Evolutionary conservation across 2,797 vertebrate species (phyloP).

Genomic region (Arctocebus calabarensis): DNA sequence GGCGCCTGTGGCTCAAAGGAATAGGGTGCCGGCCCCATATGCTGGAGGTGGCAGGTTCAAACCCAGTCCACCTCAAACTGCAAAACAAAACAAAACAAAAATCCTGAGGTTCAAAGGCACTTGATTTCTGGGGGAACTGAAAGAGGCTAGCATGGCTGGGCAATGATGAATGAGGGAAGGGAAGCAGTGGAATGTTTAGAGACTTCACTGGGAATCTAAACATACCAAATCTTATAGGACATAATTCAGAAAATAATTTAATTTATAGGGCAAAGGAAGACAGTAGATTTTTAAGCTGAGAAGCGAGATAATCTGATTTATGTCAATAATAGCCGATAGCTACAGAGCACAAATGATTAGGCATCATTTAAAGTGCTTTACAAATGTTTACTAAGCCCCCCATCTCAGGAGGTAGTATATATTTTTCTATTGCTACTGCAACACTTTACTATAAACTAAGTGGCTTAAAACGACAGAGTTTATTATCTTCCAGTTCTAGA

Average conservation of each 20-base stretch:
- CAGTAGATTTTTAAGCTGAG: background rate
- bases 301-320: conserved; percentile 24
- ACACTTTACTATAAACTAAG: background rate
- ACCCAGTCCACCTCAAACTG: too few relatives aligned
- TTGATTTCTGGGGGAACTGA: background rate
- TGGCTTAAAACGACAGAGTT: background rate
- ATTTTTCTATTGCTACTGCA: conserved; percentile 5
- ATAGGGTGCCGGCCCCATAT: too few relatives aligned
- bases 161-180: background rate
- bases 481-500: background rate
- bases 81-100: background rate
- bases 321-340: background rate
- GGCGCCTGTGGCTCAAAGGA: too few relatives aligned
- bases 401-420: background rate
- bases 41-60: too few relatives aligned
- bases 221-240: background rate
- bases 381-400: background rate
- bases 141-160: background rate
- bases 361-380: background rate
- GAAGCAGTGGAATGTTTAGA: background rate
- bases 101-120: background rate
- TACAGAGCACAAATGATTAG: background rate
- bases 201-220: background rate
- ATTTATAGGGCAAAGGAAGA: background rate
- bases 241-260: conserved; percentile 13